Conservation (phyloP, 2,888 invertebrate genomes). For the Leptothorax acervorum region DNA sequence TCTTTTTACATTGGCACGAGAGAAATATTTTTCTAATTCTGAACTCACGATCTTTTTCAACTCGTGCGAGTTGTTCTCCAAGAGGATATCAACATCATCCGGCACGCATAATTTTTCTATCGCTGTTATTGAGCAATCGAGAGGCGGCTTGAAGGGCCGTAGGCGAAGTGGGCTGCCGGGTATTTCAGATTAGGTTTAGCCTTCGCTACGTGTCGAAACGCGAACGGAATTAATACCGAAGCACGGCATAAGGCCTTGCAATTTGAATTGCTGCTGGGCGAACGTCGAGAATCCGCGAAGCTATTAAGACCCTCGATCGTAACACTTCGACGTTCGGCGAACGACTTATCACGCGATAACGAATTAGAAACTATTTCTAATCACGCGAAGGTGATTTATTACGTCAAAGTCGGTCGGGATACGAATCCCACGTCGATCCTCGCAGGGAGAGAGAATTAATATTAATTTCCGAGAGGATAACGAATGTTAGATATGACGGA, state of each 20-base stretch:
- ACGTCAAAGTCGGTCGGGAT: neutral
- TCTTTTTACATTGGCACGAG: too few species aligned
- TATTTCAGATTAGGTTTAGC: slow-evolving; percentile 63
- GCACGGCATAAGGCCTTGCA: slow-evolving; percentile 11
- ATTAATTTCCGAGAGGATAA: neutral
- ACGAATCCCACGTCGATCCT: neutral
- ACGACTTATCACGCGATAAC: slow-evolving; percentile 15
- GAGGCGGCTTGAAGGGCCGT: neutral
- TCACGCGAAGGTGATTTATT: slow-evolving; percentile 45
- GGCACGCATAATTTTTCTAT: neutral
- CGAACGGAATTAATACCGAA: slow-evolving; percentile 60
- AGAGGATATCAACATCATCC: neutral
- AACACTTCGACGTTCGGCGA: slow-evolving; percentile 19
- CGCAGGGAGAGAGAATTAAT: neutral
- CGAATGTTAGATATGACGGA: neutral
- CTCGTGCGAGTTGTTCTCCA: neutral
- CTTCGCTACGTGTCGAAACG: slow-evolving; percentile 51
- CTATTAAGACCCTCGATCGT: slow-evolving; percentile 19
- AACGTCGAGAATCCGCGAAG: slow-evolving; percentile 7
- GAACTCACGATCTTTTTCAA: too few species aligned
- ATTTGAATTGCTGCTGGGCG: slow-evolving; percentile 39
- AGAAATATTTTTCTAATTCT: too few species aligned
- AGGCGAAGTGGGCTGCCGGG: neutral
- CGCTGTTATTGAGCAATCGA: neutral
- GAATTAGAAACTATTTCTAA: slow-evolving; percentile 39